Conservation (phyloP, 2,113 vertebrate genomes). For the Puntigrus tetrazona region DNA sequence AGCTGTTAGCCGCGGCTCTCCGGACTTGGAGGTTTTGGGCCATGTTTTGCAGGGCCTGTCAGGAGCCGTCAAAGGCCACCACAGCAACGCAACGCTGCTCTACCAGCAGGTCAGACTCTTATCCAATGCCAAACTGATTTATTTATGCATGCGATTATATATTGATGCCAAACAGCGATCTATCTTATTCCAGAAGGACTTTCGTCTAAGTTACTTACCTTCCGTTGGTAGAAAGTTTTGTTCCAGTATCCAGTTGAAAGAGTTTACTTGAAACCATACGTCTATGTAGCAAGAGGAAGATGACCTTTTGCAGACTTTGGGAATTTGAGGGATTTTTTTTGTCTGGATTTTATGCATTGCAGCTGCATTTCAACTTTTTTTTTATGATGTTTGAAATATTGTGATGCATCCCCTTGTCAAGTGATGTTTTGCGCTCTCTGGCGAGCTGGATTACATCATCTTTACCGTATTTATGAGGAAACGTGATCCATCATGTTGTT, state of each 20-base stretch:
- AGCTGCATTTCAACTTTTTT: neutral
- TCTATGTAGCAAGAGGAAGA: neutral
- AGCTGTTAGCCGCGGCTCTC: constrained; percentile 83
- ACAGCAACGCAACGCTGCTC: constrained; percentile 82
- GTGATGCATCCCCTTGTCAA: neutral
- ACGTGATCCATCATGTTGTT: neutral
- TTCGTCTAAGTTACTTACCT: neutral
- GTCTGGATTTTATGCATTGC: neutral
- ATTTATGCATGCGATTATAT: neutral
- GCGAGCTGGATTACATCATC: neutral
- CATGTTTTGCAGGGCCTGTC: constrained; percentile 89
- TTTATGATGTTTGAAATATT: neutral
- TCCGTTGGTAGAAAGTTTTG: neutral
- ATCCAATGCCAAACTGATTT: neutral
- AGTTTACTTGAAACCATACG: constrained; percentile 10
- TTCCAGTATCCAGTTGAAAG: neutral
- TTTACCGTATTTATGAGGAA: neutral
- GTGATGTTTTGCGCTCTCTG: neutral
- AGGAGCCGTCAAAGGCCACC: constrained; percentile 80
- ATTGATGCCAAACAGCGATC: neutral
- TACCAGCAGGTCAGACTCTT: constrained; percentile 85
- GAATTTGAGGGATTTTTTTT: neutral
- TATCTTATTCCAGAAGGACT: neutral
- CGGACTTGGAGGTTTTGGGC: constrained; percentile 84
- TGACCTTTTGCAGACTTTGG: neutral